Conservation (phyloP, 2,888 invertebrate genomes). For the Chalcosyrphus nemorum region DNA sequence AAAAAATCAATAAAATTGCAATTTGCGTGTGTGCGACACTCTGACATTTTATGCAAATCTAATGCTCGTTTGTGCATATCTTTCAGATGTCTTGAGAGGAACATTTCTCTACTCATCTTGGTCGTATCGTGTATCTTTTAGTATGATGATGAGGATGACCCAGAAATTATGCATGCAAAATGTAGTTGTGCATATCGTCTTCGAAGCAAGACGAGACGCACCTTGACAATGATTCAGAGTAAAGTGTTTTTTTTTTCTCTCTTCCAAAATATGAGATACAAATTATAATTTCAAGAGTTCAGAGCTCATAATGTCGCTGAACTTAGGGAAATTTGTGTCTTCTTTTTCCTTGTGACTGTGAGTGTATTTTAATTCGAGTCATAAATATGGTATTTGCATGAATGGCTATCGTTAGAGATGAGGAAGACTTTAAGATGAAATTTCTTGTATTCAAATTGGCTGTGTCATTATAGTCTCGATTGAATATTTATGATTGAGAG, state of each 20-base stretch:
- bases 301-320: constrained; percentile 11
- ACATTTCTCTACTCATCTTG: not conserved
- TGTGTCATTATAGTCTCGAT: constrained; percentile 28
- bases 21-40: constrained; percentile 6
- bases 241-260: not conserved
- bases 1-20: constrained; percentile 40
- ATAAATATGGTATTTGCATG: constrained; percentile 31
- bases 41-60: constrained; percentile 34
- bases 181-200: not conserved
- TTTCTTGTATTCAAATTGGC: constrained; percentile 5
- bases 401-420: not conserved
- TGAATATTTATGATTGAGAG: constrained; percentile 55
- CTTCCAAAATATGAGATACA: not conserved
- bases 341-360: not conserved
- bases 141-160: constrained; percentile 5
- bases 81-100: not conserved
- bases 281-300: constrained; percentile 33
- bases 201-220: not conserved
- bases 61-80: constrained; percentile 2
- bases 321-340: not conserved
- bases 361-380: constrained; percentile 22
- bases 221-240: constrained; percentile 36
- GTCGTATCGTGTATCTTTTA: not conserved
- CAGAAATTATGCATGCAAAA: constrained; percentile 40
- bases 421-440: no score